Percentiles rank a stretch among this genome's conserved stretches.
These are phyloP conservation scores for Liopterus haemorrhoidalis DNA, from an alignment of 2,888 invertebrate genomes.

Conservation along the genomic window DNA sequence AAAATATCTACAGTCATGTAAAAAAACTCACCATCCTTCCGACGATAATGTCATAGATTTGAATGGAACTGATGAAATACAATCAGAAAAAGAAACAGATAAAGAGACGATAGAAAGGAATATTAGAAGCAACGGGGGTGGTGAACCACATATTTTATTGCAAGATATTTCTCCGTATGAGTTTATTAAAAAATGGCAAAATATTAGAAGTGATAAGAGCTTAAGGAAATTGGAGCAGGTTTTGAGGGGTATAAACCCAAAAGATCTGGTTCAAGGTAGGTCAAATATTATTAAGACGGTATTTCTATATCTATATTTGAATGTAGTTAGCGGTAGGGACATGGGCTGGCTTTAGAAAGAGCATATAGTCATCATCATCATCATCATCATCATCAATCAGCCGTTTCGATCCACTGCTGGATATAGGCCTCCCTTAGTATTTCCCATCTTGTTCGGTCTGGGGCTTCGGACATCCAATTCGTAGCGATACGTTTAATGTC, in stretches of 20 bases:
- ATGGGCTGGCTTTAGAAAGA: no score
- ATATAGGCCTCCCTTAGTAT: no score
- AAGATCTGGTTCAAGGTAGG: slow-evolving; percentile 9
- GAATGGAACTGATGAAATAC: not conserved
- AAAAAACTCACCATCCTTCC: slow-evolving; percentile 3
- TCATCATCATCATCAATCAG: no score
- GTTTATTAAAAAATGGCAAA: slow-evolving; percentile 42
- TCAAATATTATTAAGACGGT: not conserved
- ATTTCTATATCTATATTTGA: not conserved
- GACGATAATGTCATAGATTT: slow-evolving; percentile 13
- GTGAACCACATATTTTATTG: not conserved
- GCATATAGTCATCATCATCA: no score
- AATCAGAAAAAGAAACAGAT: not conserved
- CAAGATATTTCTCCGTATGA: slow-evolving; percentile 38
- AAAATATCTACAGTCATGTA: no score
- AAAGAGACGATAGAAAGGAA: not conserved
- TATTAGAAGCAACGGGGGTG: not conserved
- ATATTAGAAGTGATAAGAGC: slow-evolving; percentile 37
- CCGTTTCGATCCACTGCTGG: no score
- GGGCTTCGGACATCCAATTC: no score
- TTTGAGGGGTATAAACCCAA: slow-evolving; percentile 30
- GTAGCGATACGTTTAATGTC: no score
- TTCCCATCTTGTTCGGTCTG: no score
- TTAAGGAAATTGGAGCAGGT: slow-evolving; percentile 39
- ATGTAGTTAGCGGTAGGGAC: slow-evolving; percentile 28